Evolutionary conservation across 2,797 vertebrate genomes (phyloP).

Genomic region (Diplodus sargus): DNA sequence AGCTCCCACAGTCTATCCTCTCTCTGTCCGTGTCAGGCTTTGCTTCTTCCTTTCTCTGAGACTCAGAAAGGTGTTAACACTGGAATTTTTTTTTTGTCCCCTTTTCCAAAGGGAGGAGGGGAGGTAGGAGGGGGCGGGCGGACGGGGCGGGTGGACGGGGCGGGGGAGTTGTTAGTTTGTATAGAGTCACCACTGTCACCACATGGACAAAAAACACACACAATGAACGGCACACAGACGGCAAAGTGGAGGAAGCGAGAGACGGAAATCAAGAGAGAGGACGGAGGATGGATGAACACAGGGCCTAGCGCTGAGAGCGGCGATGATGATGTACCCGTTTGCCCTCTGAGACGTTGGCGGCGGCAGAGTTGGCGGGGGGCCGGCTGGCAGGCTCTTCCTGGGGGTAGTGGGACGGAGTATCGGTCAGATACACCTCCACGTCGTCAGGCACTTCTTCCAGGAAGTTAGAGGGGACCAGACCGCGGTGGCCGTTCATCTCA

Average conservation of each 20-base stretch:
- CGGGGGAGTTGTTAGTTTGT: slow-evolving; percentile 72
- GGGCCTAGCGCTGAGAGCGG: slow-evolving; percentile 84
- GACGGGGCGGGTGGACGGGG: neutral
- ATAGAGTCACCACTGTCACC: slow-evolving; percentile 84
- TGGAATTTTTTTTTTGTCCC: slow-evolving; percentile 57
- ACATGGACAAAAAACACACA: slow-evolving; percentile 86
- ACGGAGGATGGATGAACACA: slow-evolving; percentile 86
- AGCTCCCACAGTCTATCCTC: slow-evolving; percentile 74
- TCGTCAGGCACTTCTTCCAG: slow-evolving; percentile 99
- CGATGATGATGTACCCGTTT: slow-evolving; percentile 93
- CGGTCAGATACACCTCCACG: slow-evolving; percentile 96
- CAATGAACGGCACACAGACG: slow-evolving; percentile 85
- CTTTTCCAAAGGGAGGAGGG: slow-evolving; percentile 56
- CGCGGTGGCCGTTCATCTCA: slow-evolving; percentile 95
- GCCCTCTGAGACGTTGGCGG: slow-evolving; percentile 83
- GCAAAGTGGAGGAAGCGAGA: slow-evolving; percentile 83
- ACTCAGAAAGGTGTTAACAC: slow-evolving; percentile 82
- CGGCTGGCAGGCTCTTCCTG: slow-evolving; percentile 84
- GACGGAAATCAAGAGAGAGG: slow-evolving; percentile 84
- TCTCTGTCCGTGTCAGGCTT: slow-evolving; percentile 84
- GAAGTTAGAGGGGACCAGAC: slow-evolving; percentile 98
- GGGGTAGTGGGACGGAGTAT: slow-evolving; percentile 87
- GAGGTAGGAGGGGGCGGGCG: neutral
- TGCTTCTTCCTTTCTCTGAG: slow-evolving; percentile 87
- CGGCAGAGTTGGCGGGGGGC: slow-evolving; percentile 62